Percentiles rank a stretch among this genome's conserved stretches.
phyloP scores from a whole-genome alignment of 2,113 vertebrate species.

The Mohoua ochrocephala region DNA sequence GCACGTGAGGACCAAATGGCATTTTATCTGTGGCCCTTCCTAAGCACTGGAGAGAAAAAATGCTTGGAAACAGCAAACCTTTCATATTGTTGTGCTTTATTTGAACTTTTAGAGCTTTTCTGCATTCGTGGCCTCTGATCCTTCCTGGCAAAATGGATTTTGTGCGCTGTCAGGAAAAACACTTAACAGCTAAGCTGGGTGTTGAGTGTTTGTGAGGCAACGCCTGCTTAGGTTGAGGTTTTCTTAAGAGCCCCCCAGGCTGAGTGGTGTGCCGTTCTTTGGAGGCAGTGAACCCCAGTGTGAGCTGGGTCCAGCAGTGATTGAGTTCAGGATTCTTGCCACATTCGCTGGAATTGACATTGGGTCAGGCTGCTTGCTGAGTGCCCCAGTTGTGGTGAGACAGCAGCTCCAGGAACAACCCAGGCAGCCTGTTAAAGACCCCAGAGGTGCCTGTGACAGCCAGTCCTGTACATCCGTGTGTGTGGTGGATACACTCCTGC shows the following conservation, averaged over 20 bases:
- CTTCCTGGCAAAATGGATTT: background rate
- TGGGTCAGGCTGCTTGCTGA: background rate
- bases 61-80: background rate
- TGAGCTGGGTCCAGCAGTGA: background rate
- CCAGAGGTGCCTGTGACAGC: background rate
- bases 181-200: background rate
- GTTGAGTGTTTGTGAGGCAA: background rate
- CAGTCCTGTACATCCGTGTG: background rate
- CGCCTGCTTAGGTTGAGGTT: background rate
- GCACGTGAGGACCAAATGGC: fast-evolving
- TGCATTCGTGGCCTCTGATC: background rate
- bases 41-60: background rate
- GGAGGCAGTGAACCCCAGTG: background rate
- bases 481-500: background rate
- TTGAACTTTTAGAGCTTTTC: background rate
- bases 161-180: background rate
- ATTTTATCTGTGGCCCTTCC: background rate
- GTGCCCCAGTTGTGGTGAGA: background rate
- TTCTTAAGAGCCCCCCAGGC: background rate
- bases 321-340: background rate
- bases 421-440: background rate
- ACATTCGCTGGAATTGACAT: background rate
- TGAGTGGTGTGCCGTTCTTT: background rate
- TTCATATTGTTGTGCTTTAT: background rate
- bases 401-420: background rate